These are phyloP conservation scores for Aphrophora alni DNA, from an alignment of 2,888 invertebrate genomes.

Conservation along the genomic window DNA sequence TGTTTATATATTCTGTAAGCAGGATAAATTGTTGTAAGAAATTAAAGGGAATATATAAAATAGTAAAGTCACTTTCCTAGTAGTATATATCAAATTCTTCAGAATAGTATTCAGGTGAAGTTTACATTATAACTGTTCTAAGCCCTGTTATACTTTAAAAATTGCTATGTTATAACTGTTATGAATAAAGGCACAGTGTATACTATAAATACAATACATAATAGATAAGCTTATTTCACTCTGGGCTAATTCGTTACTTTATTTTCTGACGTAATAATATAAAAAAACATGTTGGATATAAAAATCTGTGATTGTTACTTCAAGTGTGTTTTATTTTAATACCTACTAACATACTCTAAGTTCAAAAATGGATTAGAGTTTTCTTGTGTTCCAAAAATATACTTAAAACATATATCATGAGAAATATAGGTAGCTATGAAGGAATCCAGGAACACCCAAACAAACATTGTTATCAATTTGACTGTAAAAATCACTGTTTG, in stretches of 20 bases:
- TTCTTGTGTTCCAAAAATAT: too few relatives aligned
- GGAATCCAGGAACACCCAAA: too few relatives aligned
- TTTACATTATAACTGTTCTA: neutral
- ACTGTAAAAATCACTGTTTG: too few relatives aligned
- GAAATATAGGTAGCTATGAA: too few relatives aligned
- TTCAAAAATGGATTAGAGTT: too few relatives aligned
- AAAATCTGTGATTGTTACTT: conserved; percentile 6
- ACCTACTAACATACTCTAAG: too few relatives aligned
- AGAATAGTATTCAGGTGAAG: neutral
- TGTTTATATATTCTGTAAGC: neutral
- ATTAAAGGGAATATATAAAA: too few relatives aligned
- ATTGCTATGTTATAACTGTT: neutral
- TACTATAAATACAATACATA: neutral
- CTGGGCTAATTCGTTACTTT: neutral
- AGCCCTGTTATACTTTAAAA: neutral
- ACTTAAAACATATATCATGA: too few relatives aligned
- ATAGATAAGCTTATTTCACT: neutral
- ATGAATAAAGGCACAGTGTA: neutral
- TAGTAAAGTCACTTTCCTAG: neutral
- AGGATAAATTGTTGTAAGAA: too few relatives aligned
- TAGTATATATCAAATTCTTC: too few relatives aligned
- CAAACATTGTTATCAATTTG: too few relatives aligned
- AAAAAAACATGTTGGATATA: conserved; percentile 1
- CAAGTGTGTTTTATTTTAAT: neutral
- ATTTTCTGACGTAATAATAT: neutral